Evolutionary conservation across 1,140 invertebrate species (phyloP), one percentile per base, ranked within the genome.

Genomic region (Eubasilissa regina): DNA sequence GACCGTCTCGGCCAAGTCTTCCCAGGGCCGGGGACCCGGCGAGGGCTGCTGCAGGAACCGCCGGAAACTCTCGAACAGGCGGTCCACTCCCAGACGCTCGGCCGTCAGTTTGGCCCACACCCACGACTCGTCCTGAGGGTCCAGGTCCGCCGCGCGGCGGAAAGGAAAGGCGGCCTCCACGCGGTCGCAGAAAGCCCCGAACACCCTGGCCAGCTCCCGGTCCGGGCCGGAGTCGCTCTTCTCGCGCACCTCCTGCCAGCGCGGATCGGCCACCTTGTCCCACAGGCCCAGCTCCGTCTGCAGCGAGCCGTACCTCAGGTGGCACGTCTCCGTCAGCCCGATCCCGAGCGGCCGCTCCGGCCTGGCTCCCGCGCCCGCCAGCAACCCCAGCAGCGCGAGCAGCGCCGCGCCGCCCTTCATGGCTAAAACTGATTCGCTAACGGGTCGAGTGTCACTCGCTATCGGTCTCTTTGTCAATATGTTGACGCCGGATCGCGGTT

Each of bases 1-100:
- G 17, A 94, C 87, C 0, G 89, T 89, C 51, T 93, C 89, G 0
- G 92, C 90, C 56, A 95, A 85, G 85, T 93, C 91, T 11, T 90
- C 80, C 88, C 93, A 92, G n/a, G 90, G 90, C 62, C 87, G 88
- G 55, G 85, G 85, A 6, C 87, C 90, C 15, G 87, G 89, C 15
- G 85, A 90, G 35, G 62, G 85, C 55, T 86, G 90, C 84, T 89
- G 89, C 83, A 91, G 88, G 81, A 92, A 91, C 66, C 90, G 85
- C 3, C 91, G 83, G 81, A 93, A 94, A 4, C 89, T 89, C 78
- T 88, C 88, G 82, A 93, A 94, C 10, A 92, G 84, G 0, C 89
- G 90, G 45, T 92, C 89, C 10, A 94, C 87, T 0, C 85, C 84
- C n/a, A 86, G 85, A 66, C 92, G 79, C 81, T 92, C 91, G 4